Base-by-base conservation (phyloP, 2,113 vertebrate genomes). In the Pollimyrus isidori region DNA sequence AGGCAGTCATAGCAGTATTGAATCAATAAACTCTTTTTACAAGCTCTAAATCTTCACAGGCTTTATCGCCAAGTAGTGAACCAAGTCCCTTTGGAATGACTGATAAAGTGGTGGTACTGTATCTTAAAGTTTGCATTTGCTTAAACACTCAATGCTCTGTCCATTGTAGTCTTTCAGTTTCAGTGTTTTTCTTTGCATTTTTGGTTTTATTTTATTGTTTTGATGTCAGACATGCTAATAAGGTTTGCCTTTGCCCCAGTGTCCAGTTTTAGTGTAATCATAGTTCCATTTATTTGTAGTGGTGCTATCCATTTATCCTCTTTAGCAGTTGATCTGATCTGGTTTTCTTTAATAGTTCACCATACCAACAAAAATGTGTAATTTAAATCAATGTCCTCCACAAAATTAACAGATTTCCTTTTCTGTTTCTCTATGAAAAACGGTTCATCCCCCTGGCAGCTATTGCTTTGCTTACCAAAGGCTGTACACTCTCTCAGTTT, bases 241-340 rank as follows among this genome's bases (percentile, higher is more conserved):
- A 87, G 48, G 62, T 87, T 90, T 52, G 89, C 84, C 23, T 87
- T 87, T 23, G 56, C 89, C 21, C 89, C 89, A 46, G 65, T 87
- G 11, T 87, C 85, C n/a, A 87, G 11, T 45, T 53, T 90, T 10
- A 90, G 65, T 19, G 23, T 39, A 9, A 76, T 65, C 23, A 90
- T 11, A 80, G n/a, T 21, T 6, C 88, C 65, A 76, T 80, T 76
- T n/a, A 88, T 49, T 21, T 83, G 15, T 6, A 84, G 21, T 21
- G 82, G 6, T 46, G 39, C 19, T 46, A 83, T 53, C 52, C 88
- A 87, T 17, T 89, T 52, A 45, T 56, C 13, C 7, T 83, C 50
- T 11, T 49, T 42, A 30, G 13, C 19, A 69, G 45, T 13, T 50
- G 3, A 50, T 49, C 48, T 11, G 2, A 50, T 50, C 2, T 13